Conservation (phyloP, 2,113 vertebrate species). For the Cyphomyrus discorhynchus region DNA sequence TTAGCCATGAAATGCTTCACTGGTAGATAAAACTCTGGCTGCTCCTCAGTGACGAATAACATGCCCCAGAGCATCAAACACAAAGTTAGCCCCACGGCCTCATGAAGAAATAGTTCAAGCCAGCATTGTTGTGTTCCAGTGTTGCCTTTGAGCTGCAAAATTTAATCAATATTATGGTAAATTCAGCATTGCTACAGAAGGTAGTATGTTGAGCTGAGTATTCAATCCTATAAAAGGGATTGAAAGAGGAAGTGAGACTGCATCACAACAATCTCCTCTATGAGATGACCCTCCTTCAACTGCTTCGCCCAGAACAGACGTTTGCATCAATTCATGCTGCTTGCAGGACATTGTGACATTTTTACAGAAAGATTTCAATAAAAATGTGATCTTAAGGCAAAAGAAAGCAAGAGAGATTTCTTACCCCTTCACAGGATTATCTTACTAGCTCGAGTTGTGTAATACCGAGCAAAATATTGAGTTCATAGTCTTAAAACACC, state of each 20-base stretch:
- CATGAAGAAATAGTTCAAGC: not conserved
- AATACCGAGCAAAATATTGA: not conserved
- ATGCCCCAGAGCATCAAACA: not conserved
- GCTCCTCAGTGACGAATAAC: not conserved
- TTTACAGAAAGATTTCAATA: not conserved
- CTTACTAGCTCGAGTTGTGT: not conserved
- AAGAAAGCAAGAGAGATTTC: not conserved
- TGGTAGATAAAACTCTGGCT: not conserved
- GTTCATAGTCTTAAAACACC: not conserved
- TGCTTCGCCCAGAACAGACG: not conserved
- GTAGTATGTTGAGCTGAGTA: not conserved
- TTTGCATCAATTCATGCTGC: conserved; percentile 10
- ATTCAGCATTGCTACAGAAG: not conserved
- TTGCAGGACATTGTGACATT: not conserved
- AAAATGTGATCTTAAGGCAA: conserved; percentile 15
- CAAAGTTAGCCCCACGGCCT: not conserved
- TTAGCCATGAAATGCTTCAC: not conserved
- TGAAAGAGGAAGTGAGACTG: not conserved
- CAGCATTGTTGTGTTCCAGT: not conserved
- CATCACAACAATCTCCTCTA: not conserved
- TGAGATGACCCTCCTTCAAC: not conserved
- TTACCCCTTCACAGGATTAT: not conserved
- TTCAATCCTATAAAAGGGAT: not conserved
- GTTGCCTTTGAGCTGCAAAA: not conserved
- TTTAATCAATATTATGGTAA: not conserved